Evolutionary conservation across 2,888 invertebrate genomes (phyloP).

Genomic region (Parnassius apollo): DNA sequence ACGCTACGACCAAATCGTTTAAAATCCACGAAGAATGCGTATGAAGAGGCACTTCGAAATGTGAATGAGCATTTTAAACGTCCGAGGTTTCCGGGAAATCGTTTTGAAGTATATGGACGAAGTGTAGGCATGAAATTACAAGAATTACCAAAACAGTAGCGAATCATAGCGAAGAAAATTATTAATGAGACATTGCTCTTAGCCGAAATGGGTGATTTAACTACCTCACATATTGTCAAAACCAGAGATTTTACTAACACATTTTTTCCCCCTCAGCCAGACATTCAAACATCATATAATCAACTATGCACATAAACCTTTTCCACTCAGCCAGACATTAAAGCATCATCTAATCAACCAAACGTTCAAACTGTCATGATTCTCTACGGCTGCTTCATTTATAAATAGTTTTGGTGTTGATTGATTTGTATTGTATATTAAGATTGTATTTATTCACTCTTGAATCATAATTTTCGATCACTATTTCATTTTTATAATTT

Average conservation of each 20-base stretch:
- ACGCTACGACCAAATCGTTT: background rate
- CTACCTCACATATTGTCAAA: constrained; percentile 1
- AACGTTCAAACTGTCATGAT: background rate
- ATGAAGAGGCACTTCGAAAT: background rate
- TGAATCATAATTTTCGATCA: too few relatives aligned
- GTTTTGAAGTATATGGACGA: constrained; percentile 1
- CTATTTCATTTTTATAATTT: too few relatives aligned
- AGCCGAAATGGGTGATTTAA: constrained; percentile 1
- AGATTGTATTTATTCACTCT: too few relatives aligned
- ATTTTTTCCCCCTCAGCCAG: background rate
- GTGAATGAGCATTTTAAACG: too few relatives aligned
- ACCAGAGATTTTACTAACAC: background rate
- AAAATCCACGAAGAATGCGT: constrained; percentile 2
- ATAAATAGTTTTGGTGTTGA: too few relatives aligned
- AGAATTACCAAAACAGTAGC: background rate
- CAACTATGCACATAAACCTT: background rate
- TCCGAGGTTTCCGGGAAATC: background rate
- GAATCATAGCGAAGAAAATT: background rate
- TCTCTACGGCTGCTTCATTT: too few relatives aligned
- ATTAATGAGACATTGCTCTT: constrained; percentile 1
- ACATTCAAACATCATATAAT: background rate
- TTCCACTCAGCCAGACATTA: background rate
- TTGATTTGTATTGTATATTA: too few relatives aligned
- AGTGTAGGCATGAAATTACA: constrained; percentile 1
- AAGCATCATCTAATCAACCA: background rate